These are phyloP conservation scores for Drosophila pallidifrons DNA, from an alignment of 1,140 invertebrate genomes.

Conservation along the genomic window DNA sequence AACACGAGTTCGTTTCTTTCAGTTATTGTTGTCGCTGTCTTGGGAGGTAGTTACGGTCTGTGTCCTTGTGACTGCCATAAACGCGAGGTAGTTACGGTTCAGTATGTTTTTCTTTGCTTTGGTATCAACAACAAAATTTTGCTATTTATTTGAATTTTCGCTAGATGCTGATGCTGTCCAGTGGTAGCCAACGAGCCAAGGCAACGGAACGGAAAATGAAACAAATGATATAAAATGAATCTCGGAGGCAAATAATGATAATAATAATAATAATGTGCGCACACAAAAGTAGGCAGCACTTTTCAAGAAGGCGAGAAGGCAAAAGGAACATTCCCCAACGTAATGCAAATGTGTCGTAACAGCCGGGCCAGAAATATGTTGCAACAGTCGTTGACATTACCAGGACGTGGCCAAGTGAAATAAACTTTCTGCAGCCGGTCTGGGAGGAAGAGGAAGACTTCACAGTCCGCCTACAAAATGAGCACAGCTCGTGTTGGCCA, in stretches of 20 bases:
- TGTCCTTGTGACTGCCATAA: constrained; percentile 52
- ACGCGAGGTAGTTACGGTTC: constrained; percentile 71
- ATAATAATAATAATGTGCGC: constrained; percentile 45
- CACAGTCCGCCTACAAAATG: constrained; percentile 38
- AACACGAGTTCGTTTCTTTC: constrained; percentile 22
- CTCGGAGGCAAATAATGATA: constrained; percentile 53
- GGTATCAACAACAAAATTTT: constrained; percentile 38
- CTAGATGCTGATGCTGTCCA: neutral
- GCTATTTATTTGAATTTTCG: constrained; percentile 44
- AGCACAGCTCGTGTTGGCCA: constrained; percentile 68
- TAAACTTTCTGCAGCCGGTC: constrained; percentile 31
- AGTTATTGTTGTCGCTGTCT: constrained; percentile 21
- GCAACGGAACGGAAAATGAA: constrained; percentile 15
- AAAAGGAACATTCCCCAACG: neutral
- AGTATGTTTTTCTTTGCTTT: constrained; percentile 29
- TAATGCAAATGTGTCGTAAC: constrained; percentile 60
- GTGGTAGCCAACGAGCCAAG: neutral
- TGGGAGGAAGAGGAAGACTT: neutral
- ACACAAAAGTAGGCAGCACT: constrained; percentile 50
- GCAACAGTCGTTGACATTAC: constrained; percentile 64
- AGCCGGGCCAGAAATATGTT: constrained; percentile 28
- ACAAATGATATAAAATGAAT: constrained; percentile 11
- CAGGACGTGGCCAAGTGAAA: constrained; percentile 39
- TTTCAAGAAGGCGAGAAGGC: constrained; percentile 3
- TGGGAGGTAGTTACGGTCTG: constrained; percentile 70